Percentiles rank a stretch among this genome's conserved stretches.
phyloP scores from a whole-genome alignment of 2,113 vertebrate genomes.

The Larimichthys polyactis region DNA sequence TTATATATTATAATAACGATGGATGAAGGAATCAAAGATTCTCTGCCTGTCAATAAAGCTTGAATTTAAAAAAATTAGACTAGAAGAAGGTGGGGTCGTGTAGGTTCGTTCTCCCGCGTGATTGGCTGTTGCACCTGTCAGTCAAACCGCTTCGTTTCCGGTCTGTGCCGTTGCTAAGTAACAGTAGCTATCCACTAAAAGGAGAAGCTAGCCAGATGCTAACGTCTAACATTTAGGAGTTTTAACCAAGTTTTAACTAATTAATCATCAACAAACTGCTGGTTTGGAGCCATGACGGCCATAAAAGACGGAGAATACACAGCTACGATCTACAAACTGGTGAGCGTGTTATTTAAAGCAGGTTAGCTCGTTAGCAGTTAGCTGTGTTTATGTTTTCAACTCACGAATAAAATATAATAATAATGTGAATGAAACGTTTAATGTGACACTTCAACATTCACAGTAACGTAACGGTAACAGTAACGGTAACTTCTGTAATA shows the following conservation, averaged over 20 bases:
- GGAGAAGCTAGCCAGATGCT: slow-evolving; percentile 41
- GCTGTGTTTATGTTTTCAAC: too few species aligned
- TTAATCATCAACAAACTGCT: not conserved
- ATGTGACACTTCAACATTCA: not conserved
- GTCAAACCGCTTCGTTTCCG: slow-evolving; percentile 56
- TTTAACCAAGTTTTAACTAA: rapidly evolving
- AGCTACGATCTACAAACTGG: slow-evolving; percentile 89
- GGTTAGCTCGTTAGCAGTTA: slow-evolving; percentile 37
- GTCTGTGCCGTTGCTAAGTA: slow-evolving; percentile 79
- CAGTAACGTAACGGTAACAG: too few species aligned
- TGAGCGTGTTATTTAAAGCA: slow-evolving; percentile 69
- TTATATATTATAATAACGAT: too few species aligned
- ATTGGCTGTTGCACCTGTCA: slow-evolving; percentile 50
- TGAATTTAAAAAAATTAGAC: not conserved
- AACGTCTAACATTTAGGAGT: not conserved
- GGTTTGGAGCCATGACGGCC: slow-evolving; percentile 67
- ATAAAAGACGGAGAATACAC: slow-evolving; percentile 93
- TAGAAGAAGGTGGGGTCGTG: rapidly evolving
- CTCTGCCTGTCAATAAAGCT: not conserved
- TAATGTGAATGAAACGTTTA: too few species aligned
- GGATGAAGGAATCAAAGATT: too few species aligned
- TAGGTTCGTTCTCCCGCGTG: not conserved
- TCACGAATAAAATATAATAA: not conserved
- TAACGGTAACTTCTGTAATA: not conserved
- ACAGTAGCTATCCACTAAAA: slow-evolving; percentile 36